Base-by-base conservation (phyloP, 2,113 vertebrate species). In the Anhinga anhinga region DNA sequence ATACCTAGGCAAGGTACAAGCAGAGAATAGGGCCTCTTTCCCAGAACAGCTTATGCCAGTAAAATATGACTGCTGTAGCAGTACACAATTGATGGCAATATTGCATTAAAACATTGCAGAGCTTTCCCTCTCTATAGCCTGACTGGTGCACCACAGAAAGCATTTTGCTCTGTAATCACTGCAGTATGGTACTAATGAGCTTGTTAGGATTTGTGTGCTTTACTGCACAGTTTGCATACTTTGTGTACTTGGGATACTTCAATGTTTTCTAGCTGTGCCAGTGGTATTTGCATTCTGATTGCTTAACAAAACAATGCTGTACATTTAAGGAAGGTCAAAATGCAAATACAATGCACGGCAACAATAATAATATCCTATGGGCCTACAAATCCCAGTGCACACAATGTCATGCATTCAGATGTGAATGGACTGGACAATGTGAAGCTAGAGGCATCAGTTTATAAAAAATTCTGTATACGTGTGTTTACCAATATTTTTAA, bases 171-270 rank as follows among this genome's bases (percentile, higher is more conserved):
- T 91, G 69, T 93, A 96, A 97, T 97, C 90, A 93, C 80, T 96
- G 92, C 90, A 84, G 83, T 88, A 23, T 78, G 83, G 86, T 89
- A 47, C 88, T 97, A 96, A 97, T 86, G 92, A 95, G 77, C 95
- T 97, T 90, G 92, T 95, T 95, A 96, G 95, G 82, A 80, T 96
- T 96, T 96, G 90, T 96, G 91, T 93, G 67, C 92, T 94, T 91
- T 95, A 69, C 90, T 88, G 87, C 93, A 90, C 87, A 90, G 90
- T 91, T 95, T 95, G 79, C 74, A 90, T 90, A 85, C 82, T 93
- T 95, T 55, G 72, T 96, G 80, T 92, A 56, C 88, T 96, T 74
- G 80, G 90, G 73, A 58, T 52, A 74, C 65, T 92, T 93, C 63
- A 72, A 19, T 92, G 69, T 92, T 88, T 92, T 88, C 90, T 95